Percentiles rank a stretch among this genome's conserved stretches.
These are phyloP conservation scores for Micromussa lordhowensis DNA, from an alignment of 92 coral and sea anemone genomes.

Conservation along the genomic window DNA sequence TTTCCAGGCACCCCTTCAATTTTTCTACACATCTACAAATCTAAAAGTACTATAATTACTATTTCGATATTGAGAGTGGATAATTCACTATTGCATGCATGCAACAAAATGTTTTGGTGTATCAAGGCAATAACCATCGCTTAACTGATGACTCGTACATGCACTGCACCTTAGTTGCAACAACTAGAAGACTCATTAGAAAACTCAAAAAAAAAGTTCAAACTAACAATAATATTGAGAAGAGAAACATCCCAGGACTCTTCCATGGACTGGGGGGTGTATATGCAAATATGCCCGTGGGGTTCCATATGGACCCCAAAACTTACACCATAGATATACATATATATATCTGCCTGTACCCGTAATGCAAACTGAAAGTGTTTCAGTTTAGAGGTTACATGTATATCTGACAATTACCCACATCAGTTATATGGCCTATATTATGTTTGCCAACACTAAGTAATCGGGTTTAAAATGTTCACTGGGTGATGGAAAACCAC, in stretches of 20 bases:
- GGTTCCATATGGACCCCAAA: not conserved
- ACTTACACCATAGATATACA: not conserved
- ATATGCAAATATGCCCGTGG: too few species aligned
- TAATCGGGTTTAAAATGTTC: not conserved
- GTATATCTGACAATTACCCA: too few species aligned
- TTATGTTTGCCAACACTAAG: not conserved
- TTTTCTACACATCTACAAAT: not conserved
- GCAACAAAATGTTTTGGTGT: not conserved
- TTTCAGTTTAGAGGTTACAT: not conserved
- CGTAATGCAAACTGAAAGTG: not conserved
- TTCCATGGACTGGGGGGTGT: not conserved
- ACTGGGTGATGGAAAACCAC: not conserved
- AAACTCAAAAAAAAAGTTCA: too few species aligned
- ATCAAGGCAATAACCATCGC: not conserved
- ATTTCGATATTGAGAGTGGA: not conserved
- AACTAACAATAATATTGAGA: not conserved
- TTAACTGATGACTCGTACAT: too few species aligned
- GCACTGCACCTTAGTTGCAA: not conserved
- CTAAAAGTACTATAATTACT: not conserved
- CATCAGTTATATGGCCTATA: too few species aligned
- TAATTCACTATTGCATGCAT: not conserved
- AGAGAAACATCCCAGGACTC: not conserved
- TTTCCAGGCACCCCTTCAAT: too few species aligned
- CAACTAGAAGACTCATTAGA: not conserved
- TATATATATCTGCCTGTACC: not conserved